Percentiles rank a stretch among this genome's conserved stretches.
Conservation (phyloP, 2,888 invertebrate species). For the Nomada lathburiana region DNA sequence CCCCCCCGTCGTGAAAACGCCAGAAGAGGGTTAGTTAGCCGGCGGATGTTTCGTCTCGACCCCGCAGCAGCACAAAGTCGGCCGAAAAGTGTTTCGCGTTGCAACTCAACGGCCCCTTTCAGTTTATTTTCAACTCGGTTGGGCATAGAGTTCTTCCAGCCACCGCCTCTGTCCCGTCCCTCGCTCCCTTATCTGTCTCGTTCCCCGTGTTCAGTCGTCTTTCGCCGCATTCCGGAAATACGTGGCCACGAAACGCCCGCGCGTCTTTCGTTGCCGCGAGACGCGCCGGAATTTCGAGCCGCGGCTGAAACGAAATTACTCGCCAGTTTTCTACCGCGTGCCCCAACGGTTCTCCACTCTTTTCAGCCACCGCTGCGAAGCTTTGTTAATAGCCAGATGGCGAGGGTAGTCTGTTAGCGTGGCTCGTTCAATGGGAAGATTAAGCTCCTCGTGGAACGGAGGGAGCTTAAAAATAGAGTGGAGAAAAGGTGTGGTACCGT, state of each 20-base stretch:
- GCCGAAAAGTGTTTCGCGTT: slow-evolving; percentile 24
- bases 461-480: no score
- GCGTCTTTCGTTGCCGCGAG: slow-evolving; percentile 3
- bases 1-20: not conserved
- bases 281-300: slow-evolving; percentile 20
- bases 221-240: slow-evolving; percentile 29
- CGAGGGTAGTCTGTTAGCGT: no score
- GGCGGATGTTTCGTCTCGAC: not conserved
- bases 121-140: slow-evolving; percentile 27
- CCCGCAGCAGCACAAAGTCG: slow-evolving; percentile 10
- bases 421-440: no score
- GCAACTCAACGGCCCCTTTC: slow-evolving; percentile 5
- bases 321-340: not conserved
- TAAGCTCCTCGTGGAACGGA: no score
- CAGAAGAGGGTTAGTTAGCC: slow-evolving; percentile 1
- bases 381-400: not conserved
- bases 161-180: not conserved
- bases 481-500: no score
- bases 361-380: not conserved
- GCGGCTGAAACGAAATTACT: slow-evolving; percentile 25
- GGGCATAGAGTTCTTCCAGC: not conserved
- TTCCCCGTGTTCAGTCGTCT: slow-evolving; percentile 6
- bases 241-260: not conserved
- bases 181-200: slow-evolving; percentile 7
- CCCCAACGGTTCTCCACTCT: not conserved